These are phyloP conservation scores for Drusus annulatus DNA, from an alignment of 1,140 invertebrate genomes.

Conservation along the genomic window DNA sequence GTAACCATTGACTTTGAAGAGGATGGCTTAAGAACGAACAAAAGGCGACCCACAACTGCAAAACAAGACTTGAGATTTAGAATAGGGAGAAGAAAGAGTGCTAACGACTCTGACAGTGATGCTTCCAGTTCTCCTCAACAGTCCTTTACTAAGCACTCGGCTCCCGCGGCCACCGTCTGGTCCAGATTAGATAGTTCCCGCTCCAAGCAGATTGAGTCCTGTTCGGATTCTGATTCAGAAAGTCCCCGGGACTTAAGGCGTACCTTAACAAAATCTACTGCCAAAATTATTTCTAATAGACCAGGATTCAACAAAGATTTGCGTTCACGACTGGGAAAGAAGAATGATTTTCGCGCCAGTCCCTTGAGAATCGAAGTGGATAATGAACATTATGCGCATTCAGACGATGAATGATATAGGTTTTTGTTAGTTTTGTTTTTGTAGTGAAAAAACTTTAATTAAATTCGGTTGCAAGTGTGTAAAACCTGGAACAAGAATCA, in stretches of 20 bases:
- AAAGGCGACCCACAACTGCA: slow-evolving; percentile 19
- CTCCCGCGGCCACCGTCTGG: slow-evolving; percentile 73
- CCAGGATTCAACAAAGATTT: slow-evolving; percentile 62
- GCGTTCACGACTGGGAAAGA: slow-evolving; percentile 64
- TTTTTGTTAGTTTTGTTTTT: slow-evolving; percentile 17
- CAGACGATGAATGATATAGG: slow-evolving; percentile 45
- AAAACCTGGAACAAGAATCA: no score
- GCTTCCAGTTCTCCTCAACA: slow-evolving; percentile 61
- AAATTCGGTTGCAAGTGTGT: no score
- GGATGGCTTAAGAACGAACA: not conserved
- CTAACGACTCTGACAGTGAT: slow-evolving; percentile 58
- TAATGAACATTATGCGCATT: slow-evolving; percentile 61
- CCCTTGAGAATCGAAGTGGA: slow-evolving; percentile 69
- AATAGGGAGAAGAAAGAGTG: slow-evolving; percentile 49
- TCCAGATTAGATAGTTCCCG: slow-evolving; percentile 69
- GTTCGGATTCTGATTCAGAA: slow-evolving; percentile 51
- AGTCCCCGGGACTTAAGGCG: slow-evolving; percentile 43
- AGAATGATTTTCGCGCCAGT: slow-evolving; percentile 63
- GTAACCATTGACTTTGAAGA: not conserved
- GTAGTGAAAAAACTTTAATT: no score
- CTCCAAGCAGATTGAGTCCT: slow-evolving; percentile 59
- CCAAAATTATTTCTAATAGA: not conserved
- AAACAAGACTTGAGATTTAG: slow-evolving; percentile 44
- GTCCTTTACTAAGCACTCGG: slow-evolving; percentile 66
- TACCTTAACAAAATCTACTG: slow-evolving; percentile 30